Base-by-base conservation (phyloP, 2,113 vertebrate genomes). In the Ctenomys sociabilis region DNA sequence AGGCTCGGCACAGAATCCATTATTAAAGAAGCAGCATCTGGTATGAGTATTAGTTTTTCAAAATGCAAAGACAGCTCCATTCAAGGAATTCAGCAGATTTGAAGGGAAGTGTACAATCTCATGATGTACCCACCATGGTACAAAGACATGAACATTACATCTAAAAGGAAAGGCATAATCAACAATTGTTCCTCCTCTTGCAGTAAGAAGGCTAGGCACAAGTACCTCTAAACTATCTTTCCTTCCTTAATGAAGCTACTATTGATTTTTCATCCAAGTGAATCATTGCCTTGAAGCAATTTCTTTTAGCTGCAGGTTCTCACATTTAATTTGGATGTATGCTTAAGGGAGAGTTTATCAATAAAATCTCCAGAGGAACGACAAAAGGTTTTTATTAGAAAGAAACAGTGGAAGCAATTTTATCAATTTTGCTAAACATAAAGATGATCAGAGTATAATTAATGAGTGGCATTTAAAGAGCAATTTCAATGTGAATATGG, bases 231-330 rank as follows among this genome's bases (percentile, higher is more conserved):
- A 98, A 98, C 97, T 98, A 98, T 92, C 97, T 94, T 96, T 95
- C 97, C 96, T 96, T 98, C 95, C 97, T 98, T 99, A 99, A 99
- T 98, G 98, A 99, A 99, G 99, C 97, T 96, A 95, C 96, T 98
- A 99, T 99, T 99, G 99, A 99, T 99, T 99, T 99, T 98, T 99
- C 98, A 99, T 99, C 98, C 97, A 97, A 96, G 96, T 97, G 98
- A 99, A 99, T 99, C 98, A 98, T 96, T 99, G 98, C 98, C 98
- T 98, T 63, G 93, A 96, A 98, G 98, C 98, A 98, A 98, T 98
- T 98, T 98, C 98, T 97, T 98, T 98, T 94, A 97, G 98, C 97
- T 93, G 9, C 96, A 98, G 97, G 98, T 99, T 99, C 98, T 98
- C 98, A 98, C 98, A 98, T 98, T 98, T 98, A 98, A 99, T 99